Evolutionary conservation across 23 tunicate species (phyloP).

Genomic region (Diplosoma virens): DNA sequence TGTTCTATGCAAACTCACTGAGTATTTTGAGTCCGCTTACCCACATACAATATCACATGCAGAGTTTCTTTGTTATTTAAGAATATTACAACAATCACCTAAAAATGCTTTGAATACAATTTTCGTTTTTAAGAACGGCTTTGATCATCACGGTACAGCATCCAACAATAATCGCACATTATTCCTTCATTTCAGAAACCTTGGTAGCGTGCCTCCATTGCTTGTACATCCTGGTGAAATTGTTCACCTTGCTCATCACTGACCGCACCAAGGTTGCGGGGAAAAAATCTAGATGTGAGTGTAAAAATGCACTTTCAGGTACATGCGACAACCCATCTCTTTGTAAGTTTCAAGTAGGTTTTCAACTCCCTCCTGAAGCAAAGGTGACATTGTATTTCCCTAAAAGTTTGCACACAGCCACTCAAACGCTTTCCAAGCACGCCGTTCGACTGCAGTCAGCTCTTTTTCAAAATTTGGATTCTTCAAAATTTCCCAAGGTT

Average conservation of each 20-base stretch:
- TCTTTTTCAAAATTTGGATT: background rate
- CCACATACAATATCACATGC: too few relatives aligned
- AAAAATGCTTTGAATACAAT: background rate
- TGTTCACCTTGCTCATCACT: slow-evolving; percentile 15
- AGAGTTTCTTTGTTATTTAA: too few relatives aligned
- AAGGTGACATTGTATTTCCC: slow-evolving; percentile 11
- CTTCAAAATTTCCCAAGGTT: slow-evolving; percentile 17
- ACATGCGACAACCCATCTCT: background rate
- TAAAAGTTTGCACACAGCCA: slow-evolving; percentile 6
- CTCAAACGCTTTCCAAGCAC: slow-evolving; percentile 26
- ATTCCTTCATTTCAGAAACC: background rate
- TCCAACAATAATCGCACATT: background rate
- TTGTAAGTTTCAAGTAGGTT: slow-evolving; percentile 11
- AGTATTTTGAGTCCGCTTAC: too few relatives aligned
- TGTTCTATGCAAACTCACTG: too few relatives aligned
- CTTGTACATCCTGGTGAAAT: slow-evolving; percentile 5
- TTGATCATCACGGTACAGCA: too few relatives aligned
- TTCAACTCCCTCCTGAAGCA: slow-evolving; percentile 1
- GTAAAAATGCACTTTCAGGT: background rate
- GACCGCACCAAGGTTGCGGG: slow-evolving; percentile 25
- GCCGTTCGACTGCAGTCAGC: slow-evolving; percentile 3
- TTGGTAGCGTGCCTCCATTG: background rate
- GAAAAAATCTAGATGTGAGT: slow-evolving; percentile 26
- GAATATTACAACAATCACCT: too few relatives aligned
- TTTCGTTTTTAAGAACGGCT: background rate